phyloP scores from a whole-genome alignment of 2,888 invertebrate genomes.

The Caenorhabditis macrosperma region DNA sequence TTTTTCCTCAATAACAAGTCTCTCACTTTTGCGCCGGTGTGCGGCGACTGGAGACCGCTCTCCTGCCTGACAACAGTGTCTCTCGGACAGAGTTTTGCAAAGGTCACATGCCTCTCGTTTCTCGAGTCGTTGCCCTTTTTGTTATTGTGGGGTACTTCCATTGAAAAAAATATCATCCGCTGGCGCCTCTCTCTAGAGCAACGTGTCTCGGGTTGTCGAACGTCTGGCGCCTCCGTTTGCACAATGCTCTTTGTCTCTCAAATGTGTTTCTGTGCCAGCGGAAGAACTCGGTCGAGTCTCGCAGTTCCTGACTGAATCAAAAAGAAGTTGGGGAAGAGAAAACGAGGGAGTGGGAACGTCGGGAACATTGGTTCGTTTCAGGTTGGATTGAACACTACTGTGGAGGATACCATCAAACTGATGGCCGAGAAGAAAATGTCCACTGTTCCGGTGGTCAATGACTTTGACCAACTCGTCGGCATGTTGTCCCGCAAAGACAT shows the following conservation, averaged over 20 bases:
- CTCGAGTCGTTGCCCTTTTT: constrained; percentile 54
- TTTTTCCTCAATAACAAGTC: constrained; percentile 57
- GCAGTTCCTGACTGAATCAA: not conserved
- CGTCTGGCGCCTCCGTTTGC: constrained; percentile 12
- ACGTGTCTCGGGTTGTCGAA: constrained; percentile 19
- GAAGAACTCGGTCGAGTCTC: not conserved
- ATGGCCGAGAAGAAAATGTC: constrained; percentile 72
- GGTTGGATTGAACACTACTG: constrained; percentile 61
- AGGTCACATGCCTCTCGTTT: constrained; percentile 56
- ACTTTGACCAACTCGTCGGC: constrained; percentile 63
- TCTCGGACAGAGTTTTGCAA: constrained; percentile 48
- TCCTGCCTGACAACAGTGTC: constrained; percentile 22
- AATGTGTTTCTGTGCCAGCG: constrained; percentile 9
- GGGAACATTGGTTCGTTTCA: constrained; percentile 50
- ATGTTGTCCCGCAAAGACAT: constrained; percentile 71
- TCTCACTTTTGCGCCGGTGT: constrained; percentile 20
- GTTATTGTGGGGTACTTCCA: constrained; percentile 53
- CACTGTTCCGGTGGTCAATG: constrained; percentile 71
- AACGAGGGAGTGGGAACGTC: not conserved
- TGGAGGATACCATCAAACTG: constrained; percentile 66
- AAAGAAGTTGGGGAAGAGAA: constrained; percentile 1
- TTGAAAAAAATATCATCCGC: constrained; percentile 30
- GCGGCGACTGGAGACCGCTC: constrained; percentile 1
- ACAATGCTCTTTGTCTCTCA: constrained; percentile 5
- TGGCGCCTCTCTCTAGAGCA: constrained; percentile 15